These are phyloP conservation scores for Lysandra bellargus DNA, from an alignment of 2,888 invertebrate species.

Conservation along the genomic window DNA sequence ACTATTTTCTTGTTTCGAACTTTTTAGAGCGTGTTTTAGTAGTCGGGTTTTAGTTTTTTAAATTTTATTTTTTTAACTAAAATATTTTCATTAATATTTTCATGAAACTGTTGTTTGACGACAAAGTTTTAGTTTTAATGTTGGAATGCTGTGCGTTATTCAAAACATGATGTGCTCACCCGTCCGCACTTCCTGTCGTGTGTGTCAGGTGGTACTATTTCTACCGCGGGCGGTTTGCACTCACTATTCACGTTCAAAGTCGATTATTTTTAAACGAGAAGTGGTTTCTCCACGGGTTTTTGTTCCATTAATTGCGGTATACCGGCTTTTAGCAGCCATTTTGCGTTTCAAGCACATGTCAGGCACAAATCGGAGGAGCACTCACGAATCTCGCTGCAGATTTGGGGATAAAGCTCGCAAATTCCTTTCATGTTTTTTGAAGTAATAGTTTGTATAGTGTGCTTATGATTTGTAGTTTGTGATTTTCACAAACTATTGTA, in stretches of 20 bases:
- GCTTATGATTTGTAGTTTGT: background rate
- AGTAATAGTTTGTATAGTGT: background rate
- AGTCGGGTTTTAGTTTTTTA: too few species aligned
- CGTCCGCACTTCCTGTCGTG: slow-evolving; percentile 65
- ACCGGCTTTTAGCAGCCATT: slow-evolving; percentile 17
- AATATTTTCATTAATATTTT: too few species aligned
- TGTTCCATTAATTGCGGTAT: slow-evolving; percentile 13
- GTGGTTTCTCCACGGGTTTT: slow-evolving; percentile 34
- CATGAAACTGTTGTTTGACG: background rate
- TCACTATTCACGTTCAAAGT: slow-evolving; percentile 71
- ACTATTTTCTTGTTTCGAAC: too few species aligned
- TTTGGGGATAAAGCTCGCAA: background rate
- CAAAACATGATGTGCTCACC: slow-evolving; percentile 50
- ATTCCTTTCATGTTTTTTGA: background rate
- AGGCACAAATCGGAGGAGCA: slow-evolving; percentile 12
- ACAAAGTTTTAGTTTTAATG: background rate
- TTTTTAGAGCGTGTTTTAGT: too few species aligned
- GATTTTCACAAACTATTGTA: background rate
- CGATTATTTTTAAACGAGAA: slow-evolving; percentile 54
- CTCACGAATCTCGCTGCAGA: background rate
- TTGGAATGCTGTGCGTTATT: background rate
- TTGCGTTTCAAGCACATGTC: slow-evolving; percentile 19
- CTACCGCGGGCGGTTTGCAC: slow-evolving; percentile 62
- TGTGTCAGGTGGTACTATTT: slow-evolving; percentile 70
- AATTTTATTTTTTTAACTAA: too few species aligned